Evolutionary conservation across 1,140 invertebrate species (phyloP).

Genomic region (Drosophila oshimai): DNA sequence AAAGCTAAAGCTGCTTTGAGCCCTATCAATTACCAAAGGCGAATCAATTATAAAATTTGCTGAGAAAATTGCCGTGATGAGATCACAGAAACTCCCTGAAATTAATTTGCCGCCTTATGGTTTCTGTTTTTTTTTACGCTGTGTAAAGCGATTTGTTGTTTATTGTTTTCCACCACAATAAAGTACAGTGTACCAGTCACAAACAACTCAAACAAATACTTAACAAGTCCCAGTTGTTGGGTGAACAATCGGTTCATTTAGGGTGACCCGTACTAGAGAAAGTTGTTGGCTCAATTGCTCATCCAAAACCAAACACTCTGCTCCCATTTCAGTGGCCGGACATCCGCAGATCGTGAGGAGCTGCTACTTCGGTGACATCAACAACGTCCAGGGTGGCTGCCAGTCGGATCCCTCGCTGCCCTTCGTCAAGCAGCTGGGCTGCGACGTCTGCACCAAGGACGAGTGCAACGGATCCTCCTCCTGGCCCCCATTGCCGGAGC

Average conservation of each 20-base stretch:
- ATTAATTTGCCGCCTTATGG: neutral
- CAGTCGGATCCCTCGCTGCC: constrained; percentile 68
- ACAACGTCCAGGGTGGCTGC: constrained; percentile 59
- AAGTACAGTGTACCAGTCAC: neutral
- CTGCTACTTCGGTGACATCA: constrained; percentile 71
- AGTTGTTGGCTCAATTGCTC: constrained; percentile 24
- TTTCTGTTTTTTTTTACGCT: neutral
- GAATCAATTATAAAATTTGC: neutral
- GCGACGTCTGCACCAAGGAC: constrained; percentile 74
- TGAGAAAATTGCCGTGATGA: neutral
- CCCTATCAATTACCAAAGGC: neutral
- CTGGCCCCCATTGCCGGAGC: constrained; percentile 55
- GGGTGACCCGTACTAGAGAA: constrained; percentile 19
- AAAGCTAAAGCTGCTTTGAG: neutral
- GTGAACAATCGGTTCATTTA: constrained; percentile 34
- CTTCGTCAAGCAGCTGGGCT: constrained; percentile 66
- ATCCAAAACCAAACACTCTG: neutral
- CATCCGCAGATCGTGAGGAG: constrained; percentile 67
- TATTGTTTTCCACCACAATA: constrained; percentile 11
- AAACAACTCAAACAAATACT: constrained; percentile 5
- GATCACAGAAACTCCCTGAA: neutral
- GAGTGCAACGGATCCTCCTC: constrained; percentile 68
- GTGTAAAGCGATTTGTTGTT: neutral
- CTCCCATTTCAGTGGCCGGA: constrained; percentile 52
- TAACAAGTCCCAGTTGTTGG: constrained; percentile 9